phyloP scores from a whole-genome alignment of 2,797 vertebrate genomes.

The Sorex maritimensis region DNA sequence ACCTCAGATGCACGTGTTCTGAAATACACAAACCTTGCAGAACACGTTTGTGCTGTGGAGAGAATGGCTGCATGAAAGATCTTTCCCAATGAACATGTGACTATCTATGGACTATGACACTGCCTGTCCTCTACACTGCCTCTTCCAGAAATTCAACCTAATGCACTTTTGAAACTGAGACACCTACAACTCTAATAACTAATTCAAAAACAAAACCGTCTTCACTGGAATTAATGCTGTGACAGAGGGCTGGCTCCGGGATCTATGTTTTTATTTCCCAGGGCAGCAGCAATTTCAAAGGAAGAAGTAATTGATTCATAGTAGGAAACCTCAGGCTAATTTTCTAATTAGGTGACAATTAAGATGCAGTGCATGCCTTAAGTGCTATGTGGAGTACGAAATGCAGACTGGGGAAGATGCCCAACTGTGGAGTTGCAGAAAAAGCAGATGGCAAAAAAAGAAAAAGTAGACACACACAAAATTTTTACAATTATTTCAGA shows the following conservation, averaged over 20 bases:
- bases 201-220: background rate
- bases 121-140: background rate
- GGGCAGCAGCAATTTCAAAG: constrained; percentile 51
- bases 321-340: constrained; percentile 2
- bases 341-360: constrained; percentile 70
- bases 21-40: background rate
- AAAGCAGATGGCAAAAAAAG: constrained; percentile 55
- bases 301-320: constrained; percentile 35
- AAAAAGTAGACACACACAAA: too few species aligned
- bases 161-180: constrained; percentile 41
- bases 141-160: background rate
- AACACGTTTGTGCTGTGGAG: constrained; percentile 6
- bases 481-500: constrained; percentile 42
- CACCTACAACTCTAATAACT: background rate
- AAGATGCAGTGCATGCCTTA: background rate
- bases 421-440: background rate
- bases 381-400: background rate
- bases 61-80: background rate
- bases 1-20: background rate
- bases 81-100: background rate
- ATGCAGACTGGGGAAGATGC: background rate
- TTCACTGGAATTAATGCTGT: background rate
- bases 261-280: background rate
- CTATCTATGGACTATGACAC: background rate
- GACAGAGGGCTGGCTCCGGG: background rate